A percentile compares a stretch with the other conserved stretches of the same genome.
Evolutionary conservation across 2,113 vertebrate species (phyloP).

Genomic region (Mionectes macconnelli): DNA sequence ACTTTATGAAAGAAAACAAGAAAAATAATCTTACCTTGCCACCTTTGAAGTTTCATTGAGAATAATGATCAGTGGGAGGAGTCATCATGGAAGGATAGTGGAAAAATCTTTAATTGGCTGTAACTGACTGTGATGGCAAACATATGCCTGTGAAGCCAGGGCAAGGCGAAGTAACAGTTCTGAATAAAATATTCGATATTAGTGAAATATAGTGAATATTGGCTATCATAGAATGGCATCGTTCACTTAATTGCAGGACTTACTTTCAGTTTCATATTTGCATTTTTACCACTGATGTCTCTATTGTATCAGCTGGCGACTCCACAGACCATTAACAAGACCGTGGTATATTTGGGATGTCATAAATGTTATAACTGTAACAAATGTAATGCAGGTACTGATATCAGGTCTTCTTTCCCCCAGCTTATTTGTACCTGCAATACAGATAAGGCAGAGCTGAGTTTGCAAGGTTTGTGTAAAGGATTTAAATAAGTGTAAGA

Average conservation of each 20-base stretch:
- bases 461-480: not conserved
- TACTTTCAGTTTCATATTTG: not conserved
- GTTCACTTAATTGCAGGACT: not conserved
- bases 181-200: not conserved
- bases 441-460: not conserved
- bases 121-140: not conserved
- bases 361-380: not conserved
- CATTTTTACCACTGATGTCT: not conserved
- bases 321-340: not conserved
- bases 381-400: not conserved
- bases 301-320: not conserved
- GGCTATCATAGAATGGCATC: not conserved
- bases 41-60: not conserved
- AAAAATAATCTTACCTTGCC: not conserved
- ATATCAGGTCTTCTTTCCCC: not conserved
- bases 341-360: not conserved
- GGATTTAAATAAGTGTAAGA: not conserved
- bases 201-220: not conserved
- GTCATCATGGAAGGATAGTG: not conserved
- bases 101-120: not conserved
- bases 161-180: not conserved
- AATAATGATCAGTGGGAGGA: not conserved
- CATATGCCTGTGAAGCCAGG: not conserved
- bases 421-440: fast-evolving
- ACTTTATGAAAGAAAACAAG: not conserved